phyloP scores from a whole-genome alignment of 1,140 invertebrate genomes.

The Aphelenchoides besseyi region DNA sequence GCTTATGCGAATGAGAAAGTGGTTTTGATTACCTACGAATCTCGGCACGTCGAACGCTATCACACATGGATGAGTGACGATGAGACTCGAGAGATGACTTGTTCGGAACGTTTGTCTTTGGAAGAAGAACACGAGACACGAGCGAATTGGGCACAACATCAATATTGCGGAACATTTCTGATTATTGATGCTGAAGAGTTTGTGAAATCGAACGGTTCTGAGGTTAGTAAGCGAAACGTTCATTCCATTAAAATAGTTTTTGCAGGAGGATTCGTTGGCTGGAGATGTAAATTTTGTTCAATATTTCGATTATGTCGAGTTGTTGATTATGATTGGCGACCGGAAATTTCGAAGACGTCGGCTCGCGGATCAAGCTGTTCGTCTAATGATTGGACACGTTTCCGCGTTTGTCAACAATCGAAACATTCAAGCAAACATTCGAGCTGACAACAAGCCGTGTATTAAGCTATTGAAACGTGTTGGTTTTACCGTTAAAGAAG shows the following conservation, averaged over 20 bases:
- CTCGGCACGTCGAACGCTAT: slow-evolving; percentile 5
- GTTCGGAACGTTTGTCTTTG: slow-evolving; percentile 2
- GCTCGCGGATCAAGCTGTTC: background rate
- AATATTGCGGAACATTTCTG: slow-evolving; percentile 11
- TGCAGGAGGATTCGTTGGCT: slow-evolving; percentile 12
- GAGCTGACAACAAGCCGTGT: background rate
- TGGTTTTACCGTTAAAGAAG: background rate
- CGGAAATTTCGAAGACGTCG: background rate
- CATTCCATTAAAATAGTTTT: background rate
- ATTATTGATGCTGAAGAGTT: slow-evolving; percentile 9
- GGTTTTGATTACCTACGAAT: slow-evolving; percentile 11
- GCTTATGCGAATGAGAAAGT: slow-evolving; percentile 19
- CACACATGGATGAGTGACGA: slow-evolving; percentile 15
- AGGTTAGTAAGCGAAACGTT: background rate
- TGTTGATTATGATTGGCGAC: slow-evolving; percentile 16
- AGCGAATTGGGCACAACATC: background rate
- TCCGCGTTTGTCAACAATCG: background rate
- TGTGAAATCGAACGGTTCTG: background rate
- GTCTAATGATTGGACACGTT: slow-evolving; percentile 5
- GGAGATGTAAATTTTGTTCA: slow-evolving; percentile 17
- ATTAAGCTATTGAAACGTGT: slow-evolving; percentile 1
- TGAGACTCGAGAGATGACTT: slow-evolving; percentile 2
- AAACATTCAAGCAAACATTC: background rate
- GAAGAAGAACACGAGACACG: slow-evolving; percentile 8
- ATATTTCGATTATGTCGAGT: slow-evolving; percentile 18